These are phyloP conservation scores for Podarcis cretensis DNA, from an alignment of 2,113 vertebrate species.

Conservation along the genomic window DNA sequence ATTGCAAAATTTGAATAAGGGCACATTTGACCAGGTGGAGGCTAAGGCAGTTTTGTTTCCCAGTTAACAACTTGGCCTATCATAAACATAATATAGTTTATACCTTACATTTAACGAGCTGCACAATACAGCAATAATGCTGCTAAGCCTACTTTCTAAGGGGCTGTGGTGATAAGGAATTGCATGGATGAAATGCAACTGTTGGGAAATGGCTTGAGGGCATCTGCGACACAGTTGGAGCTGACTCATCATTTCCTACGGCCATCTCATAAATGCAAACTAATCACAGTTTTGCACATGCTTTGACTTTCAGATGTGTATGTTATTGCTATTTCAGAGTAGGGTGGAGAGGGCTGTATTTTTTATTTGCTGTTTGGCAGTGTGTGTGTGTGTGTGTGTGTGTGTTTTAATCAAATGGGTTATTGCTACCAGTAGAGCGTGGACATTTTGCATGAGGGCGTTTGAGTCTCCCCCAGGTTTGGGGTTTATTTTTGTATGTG, in stretches of 20 bases:
- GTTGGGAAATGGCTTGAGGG: no score
- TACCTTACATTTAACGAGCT: neutral
- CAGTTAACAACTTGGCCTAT: neutral
- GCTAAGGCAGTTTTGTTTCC: neutral
- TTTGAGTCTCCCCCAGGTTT: neutral
- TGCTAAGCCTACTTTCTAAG: neutral
- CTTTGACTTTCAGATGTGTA: neutral
- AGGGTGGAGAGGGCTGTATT: neutral
- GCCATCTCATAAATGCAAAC: neutral
- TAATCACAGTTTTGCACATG: neutral
- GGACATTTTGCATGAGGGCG: neutral
- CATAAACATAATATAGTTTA: neutral
- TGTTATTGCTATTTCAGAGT: neutral
- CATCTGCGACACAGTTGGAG: no score
- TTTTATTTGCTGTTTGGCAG: neutral
- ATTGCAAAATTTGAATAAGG: no score
- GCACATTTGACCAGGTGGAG: neutral
- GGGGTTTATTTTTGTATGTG: neutral
- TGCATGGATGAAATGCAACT: neutral
- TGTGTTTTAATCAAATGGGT: neutral
- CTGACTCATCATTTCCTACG: neutral
- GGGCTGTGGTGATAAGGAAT: neutral
- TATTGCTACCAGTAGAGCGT: neutral
- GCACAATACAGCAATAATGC: neutral
- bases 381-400: neutral